phyloP scores from a whole-genome alignment of 2,113 vertebrate genomes.

The Lonchura striata region DNA sequence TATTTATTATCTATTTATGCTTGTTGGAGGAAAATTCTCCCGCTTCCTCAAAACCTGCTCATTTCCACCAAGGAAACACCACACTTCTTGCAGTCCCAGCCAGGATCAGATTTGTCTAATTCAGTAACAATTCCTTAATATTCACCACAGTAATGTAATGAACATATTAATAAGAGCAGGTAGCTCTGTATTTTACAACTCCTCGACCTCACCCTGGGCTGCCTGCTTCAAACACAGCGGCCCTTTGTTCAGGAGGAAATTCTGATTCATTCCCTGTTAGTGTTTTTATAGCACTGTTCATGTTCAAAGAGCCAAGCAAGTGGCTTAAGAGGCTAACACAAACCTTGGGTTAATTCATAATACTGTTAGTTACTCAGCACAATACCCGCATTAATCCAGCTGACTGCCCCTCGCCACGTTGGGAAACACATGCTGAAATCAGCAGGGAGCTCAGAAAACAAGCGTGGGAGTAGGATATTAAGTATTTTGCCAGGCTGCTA shows the following conservation, averaged over 20 bases:
- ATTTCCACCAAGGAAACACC: not conserved
- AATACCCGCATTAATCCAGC: not conserved
- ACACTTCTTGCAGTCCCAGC: not conserved
- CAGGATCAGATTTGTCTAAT: not conserved
- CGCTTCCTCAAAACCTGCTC: not conserved
- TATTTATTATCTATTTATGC: not conserved
- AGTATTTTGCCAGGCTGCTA: not conserved
- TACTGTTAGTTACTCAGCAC: slow-evolving; percentile 8
- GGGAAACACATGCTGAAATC: slow-evolving; percentile 41
- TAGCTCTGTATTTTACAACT: not conserved
- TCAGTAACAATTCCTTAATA: not conserved
- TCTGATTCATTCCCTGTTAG: not conserved
- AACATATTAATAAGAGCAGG: not conserved
- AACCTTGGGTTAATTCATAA: slow-evolving; percentile 37
- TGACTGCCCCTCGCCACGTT: not conserved
- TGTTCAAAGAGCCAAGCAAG: not conserved
- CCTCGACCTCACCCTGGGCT: not conserved
- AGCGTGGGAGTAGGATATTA: not conserved
- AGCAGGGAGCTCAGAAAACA: slow-evolving; percentile 19
- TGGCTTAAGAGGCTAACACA: not conserved
- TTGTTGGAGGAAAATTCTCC: not conserved
- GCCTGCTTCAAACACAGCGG: not conserved
- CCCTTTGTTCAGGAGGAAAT: not conserved
- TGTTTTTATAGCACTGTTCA: not conserved
- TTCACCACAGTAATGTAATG: not conserved